Percentiles rank a stretch among this genome's conserved stretches.
Conservation (phyloP, 2,888 invertebrate genomes). For the Ophioninae sp. region DNA sequence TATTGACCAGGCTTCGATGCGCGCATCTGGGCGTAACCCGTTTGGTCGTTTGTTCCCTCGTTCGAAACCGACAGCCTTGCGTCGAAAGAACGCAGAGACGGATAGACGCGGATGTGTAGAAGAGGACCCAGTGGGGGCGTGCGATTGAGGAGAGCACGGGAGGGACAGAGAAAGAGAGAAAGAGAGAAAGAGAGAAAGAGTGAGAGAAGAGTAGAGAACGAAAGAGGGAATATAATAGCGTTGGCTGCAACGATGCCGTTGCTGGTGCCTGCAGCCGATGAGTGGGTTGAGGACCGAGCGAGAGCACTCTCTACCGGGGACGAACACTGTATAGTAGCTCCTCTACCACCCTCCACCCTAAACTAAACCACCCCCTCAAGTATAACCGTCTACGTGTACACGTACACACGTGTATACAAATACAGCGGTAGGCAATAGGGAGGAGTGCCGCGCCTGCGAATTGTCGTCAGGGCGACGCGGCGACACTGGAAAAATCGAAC, state of each 20-base stretch:
- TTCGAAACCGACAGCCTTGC: conserved; percentile 64
- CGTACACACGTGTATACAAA: conserved; percentile 1
- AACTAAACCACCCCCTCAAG: conserved; percentile 51
- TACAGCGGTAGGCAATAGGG: conserved; percentile 57
- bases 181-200: conserved; percentile 60
- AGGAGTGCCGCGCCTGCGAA: conserved; percentile 80
- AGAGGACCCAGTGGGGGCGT: conserved; percentile 23
- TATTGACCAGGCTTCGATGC: conserved; percentile 81
- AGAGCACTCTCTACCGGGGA: conserved; percentile 54
- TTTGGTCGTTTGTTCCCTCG: conserved; percentile 73
- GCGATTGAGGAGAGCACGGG: too few species aligned
- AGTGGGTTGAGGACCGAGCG: conserved; percentile 57
- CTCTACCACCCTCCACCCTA: conserved; percentile 45
- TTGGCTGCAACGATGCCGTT: conserved; percentile 55
- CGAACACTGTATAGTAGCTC: conserved; percentile 48
- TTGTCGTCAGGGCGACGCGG: conserved; percentile 79
- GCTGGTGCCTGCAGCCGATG: conserved; percentile 54
- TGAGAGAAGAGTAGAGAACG: conserved; percentile 49
- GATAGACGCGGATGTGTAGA: conserved; percentile 25
- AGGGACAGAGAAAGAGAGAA: too few species aligned
- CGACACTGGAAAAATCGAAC: conserved; percentile 81
- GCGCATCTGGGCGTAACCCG: conserved; percentile 81
- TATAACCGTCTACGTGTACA: conserved; percentile 8
- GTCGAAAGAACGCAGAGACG: conserved; percentile 63
- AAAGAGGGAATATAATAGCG: conserved; percentile 58